Conservation (phyloP, 2,888 invertebrate genomes). For the Stenichneumon culpator region DNA sequence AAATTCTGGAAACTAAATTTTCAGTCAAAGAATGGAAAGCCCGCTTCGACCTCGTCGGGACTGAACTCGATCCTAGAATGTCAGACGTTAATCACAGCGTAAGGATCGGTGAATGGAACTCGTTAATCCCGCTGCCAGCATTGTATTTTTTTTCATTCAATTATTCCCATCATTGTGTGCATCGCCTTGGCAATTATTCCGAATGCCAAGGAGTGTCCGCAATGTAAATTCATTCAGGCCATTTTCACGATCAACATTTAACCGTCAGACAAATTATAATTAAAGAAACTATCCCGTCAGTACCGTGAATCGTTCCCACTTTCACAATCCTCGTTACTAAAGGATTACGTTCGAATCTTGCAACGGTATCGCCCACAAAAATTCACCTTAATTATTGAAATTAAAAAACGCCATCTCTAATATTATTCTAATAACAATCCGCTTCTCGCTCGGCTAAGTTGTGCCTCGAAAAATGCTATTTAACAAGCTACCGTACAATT, state of each 20-base stretch:
- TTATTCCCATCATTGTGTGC: constrained; percentile 48
- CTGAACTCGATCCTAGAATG: constrained; percentile 16
- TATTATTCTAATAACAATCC: neutral
- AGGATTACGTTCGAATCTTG: too few relatives aligned
- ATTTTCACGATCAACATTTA: neutral
- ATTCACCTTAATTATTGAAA: too few relatives aligned
- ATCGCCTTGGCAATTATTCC: constrained; percentile 16
- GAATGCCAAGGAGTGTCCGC: constrained; percentile 29
- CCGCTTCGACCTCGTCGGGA: neutral
- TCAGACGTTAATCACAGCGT: constrained; percentile 6
- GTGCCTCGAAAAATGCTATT: neutral
- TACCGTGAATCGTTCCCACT: too few relatives aligned
- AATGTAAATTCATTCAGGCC: constrained; percentile 12
- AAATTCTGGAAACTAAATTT: neutral
- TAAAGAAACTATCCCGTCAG: too few relatives aligned
- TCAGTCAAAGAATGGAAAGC: neutral
- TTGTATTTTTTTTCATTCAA: constrained; percentile 11
- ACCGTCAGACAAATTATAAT: too few relatives aligned
- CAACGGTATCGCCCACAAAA: too few relatives aligned
- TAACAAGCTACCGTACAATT: neutral
- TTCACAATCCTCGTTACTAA: too few relatives aligned
- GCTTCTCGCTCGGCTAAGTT: neutral
- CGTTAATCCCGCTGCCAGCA: constrained; percentile 42
- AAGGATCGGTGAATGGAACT: constrained; percentile 55
- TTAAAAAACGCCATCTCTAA: too few relatives aligned